Evolutionary conservation across 2,113 vertebrate genomes (phyloP), one percentile per base, ranked within the genome.

Genomic region (Erinaceus europaeus): DNA sequence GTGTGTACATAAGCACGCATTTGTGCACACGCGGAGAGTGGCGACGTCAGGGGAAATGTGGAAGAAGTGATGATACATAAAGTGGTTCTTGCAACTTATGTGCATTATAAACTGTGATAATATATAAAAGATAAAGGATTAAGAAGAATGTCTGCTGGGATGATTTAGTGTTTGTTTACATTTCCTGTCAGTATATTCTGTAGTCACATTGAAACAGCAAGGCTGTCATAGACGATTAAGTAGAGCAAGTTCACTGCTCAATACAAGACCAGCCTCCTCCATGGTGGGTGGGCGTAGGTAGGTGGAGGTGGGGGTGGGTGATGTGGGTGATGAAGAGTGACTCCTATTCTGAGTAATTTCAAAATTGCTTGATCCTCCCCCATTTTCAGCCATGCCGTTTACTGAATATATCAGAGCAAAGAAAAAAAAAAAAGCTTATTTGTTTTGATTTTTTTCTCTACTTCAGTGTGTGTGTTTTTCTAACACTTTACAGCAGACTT

Each of bases 381-480:
- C 48, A 42, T 72, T 82, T 71, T 69, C 10, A 34, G 46, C 32
- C 20, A 34, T 21, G 64, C 29, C 21, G 67, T 65, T 73, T 65
- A 71, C 40, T 85, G 53, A 64, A 55, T 71, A 17, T 14, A 34
- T 62, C 23, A 69, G 36, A 53, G 12, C 55, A 72, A 55, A 40
- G 27, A 55, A 53, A 48, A 38, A 8, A n/a, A n/a, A n/a, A n/a
- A n/a, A n/a, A n/a, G n/a, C n/a, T n/a, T 17, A 23, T 57, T 85
- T 29, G 34, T 73, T 65, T 79, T 50, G 50, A 42, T 6, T 48
- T 72, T 90, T 73, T 55, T 34, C 38, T 62, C 72, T 84, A 64
- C 42, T 29, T 9, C 11, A 9, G 13, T 12, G 25, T 32, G 38
- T 40, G 42, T 29, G 7, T 23, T 53, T 65, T 73, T 74, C 7